Evolutionary conservation across 2,888 invertebrate species (phyloP), one percentile per base, ranked within the genome.

Genomic region (Miltochrista miniata): DNA sequence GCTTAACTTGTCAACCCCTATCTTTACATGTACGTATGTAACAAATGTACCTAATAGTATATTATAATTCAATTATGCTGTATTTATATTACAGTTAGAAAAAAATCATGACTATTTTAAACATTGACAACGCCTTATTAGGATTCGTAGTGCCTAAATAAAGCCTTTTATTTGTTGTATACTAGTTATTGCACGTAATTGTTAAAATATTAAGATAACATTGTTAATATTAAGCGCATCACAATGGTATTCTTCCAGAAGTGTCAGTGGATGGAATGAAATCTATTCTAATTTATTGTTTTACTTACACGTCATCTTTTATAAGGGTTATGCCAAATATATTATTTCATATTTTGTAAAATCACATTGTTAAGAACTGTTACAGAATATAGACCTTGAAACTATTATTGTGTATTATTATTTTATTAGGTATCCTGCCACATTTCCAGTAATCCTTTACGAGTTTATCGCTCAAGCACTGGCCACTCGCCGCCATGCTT

Each of bases 301-400:
- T 74, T 76, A 72, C 74, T 75, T 76, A 71, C 72, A 72, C 79
- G 78, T 79, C 75, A 75, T 71, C 80, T 85, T 80, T 79, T 76
- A 70, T 87, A 85, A 89, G 80, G 84, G 85, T 85, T 77, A 90
- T 88, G 87, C 91, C 91, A 91, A 91, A 91, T 91, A 91, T 90
- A 88, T 90, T 86, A 85, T 68, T 64, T 68, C 65, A 66, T 68
- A 68, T 86, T n/a, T 83, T 82, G 83, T 83, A 67, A 77, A 78
- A 85, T 87, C 85, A 86, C 87, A 87, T 87, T 90, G 90, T 90
- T 90, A 80, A 85, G 81, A 86, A 79, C 83, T 90, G 90, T 91
- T 90, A 90, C 81, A 72, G 84, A 89, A 87, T 90, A 90, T 85
- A 91, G 84, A 88, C 83, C 82, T 87, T 83, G 78, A 86, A 82